Evolutionary conservation across 2,888 invertebrate genomes (phyloP).

Genomic region (Phengaris arion): DNA sequence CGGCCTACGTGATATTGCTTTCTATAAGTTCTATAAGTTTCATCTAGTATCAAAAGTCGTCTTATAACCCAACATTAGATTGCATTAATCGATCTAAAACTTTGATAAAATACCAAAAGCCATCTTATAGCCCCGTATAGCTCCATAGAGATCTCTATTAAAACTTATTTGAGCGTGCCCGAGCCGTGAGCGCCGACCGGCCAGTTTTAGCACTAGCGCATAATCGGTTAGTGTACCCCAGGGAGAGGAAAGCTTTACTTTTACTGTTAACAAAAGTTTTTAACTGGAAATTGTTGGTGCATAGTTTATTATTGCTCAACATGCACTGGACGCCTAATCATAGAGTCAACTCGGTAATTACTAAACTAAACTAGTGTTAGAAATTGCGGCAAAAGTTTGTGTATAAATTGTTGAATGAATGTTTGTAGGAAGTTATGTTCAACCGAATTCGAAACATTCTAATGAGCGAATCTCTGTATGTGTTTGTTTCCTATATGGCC

Average conservation of each 20-base stretch:
- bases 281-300: constrained; percentile 19
- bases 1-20: too few relatives aligned
- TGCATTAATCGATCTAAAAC: neutral
- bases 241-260: constrained; percentile 9
- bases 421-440: constrained; percentile 13
- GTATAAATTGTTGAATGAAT: constrained; percentile 19
- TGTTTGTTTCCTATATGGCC: constrained; percentile 7
- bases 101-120: neutral
- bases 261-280: constrained; percentile 22
- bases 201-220: constrained; percentile 22
- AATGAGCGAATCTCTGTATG: constrained; percentile 18
- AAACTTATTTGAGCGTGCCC: constrained; percentile 52
- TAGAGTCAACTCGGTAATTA: constrained; percentile 25
- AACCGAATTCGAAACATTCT: constrained; percentile 17
- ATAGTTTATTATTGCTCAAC: constrained; percentile 26
- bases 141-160: constrained; percentile 52
- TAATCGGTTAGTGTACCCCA: constrained; percentile 6
- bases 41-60: neutral
- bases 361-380: constrained; percentile 22
- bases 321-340: constrained; percentile 27
- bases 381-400: constrained; percentile 22
- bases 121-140: neutral
- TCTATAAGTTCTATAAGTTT: neutral
- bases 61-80: neutral
- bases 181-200: constrained; percentile 31